Conservation (phyloP, 1,140 invertebrate genomes). For the Panulirus ornatus region DNA sequence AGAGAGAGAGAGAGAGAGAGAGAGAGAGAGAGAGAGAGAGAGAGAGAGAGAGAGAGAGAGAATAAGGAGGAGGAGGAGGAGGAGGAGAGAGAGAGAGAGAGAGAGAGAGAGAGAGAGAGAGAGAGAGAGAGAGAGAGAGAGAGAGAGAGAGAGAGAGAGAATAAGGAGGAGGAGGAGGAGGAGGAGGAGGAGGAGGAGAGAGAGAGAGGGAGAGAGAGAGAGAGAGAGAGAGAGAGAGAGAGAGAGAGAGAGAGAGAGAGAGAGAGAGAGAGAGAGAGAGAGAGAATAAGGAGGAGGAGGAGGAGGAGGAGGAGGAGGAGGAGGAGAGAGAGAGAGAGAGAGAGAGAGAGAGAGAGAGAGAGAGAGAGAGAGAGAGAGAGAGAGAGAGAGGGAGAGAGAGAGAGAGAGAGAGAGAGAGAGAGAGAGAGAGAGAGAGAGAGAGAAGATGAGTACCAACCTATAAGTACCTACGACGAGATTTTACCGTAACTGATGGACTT, state of each 20-base stretch:
- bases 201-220: background rate
- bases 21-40: too few species aligned
- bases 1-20: background rate
- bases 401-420: slow-evolving; percentile 33
- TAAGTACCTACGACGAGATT: too few species aligned
- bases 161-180: too few species aligned
- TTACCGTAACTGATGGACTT: too few species aligned
- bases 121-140: background rate
- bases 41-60: background rate
- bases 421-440: background rate
- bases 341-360: background rate
- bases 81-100: background rate
- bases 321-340: background rate
- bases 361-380: background rate
- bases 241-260: background rate
- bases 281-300: background rate
- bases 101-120: background rate
- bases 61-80: background rate
- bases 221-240: background rate
- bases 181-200: background rate
- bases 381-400: background rate
- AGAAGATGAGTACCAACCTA: too few species aligned
- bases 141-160: background rate
- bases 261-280: background rate
- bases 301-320: background rate